These are phyloP conservation scores for Lamprologus sp. DNA, from an alignment of 2,113 vertebrate genomes.

Conservation along the genomic window DNA sequence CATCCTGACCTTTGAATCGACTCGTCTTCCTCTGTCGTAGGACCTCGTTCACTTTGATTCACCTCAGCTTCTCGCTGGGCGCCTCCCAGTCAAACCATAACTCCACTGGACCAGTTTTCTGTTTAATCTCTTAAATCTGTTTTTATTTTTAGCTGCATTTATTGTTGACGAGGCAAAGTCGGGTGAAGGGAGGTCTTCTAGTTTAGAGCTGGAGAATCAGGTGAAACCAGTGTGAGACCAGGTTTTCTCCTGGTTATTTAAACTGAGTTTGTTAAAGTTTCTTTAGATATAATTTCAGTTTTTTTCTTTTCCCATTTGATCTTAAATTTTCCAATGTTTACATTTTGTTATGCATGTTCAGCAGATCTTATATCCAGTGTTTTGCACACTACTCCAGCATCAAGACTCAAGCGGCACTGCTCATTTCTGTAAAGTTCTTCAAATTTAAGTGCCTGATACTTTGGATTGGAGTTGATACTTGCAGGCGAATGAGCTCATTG, in stretches of 20 bases:
- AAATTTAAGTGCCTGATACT: constrained; percentile 47
- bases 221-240: constrained; percentile 2
- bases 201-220: not conserved
- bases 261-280: constrained; percentile 26
- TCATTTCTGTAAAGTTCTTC: constrained; percentile 5
- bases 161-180: not conserved
- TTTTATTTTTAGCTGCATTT: not conserved
- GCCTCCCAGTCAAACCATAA: not conserved
- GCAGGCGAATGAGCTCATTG: not conserved
- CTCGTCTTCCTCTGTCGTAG: not conserved
- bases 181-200: not conserved
- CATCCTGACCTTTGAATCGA: not conserved
- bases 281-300: not conserved
- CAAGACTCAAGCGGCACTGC: not conserved
- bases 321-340: constrained; percentile 46
- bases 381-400: constrained; percentile 53
- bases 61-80: not conserved
- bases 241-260: constrained; percentile 14
- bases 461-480: not conserved
- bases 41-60: not conserved
- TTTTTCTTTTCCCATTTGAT: not conserved
- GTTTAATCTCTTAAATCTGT: not conserved
- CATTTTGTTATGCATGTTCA: constrained; percentile 55
- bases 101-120: constrained; percentile 7
- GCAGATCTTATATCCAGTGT: constrained; percentile 34